Evolutionary conservation across 2,888 invertebrate species (phyloP), one percentile per base, ranked within the genome.

Genomic region (Noctuana brunneofusca): DNA sequence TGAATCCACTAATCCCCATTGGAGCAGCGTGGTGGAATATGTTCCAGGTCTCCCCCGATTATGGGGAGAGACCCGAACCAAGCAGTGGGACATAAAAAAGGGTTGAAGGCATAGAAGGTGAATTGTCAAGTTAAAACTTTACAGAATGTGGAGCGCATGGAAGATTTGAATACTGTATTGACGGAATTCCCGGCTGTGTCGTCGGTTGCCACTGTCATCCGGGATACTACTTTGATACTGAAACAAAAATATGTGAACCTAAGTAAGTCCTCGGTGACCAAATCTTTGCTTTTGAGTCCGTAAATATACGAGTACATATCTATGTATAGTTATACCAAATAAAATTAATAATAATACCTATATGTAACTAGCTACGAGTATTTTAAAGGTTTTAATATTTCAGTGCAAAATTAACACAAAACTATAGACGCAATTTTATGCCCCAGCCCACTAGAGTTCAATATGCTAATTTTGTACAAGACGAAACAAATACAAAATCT

Each of bases 121-220:
- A 30, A 38, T 38, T 38, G 3, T 14, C 38, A 41, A 16, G 8
- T 41, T 16, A 5, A 14, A 2, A 41, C 16, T n/a, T 41, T 41
- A 41, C 74, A 90, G 90, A 90, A 74, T 90, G 90, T 71, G 90
- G 90, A 3, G 70, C 76, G 8, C 86, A 90, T 66, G 90, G 90
- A 6, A 81, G 79, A 66, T 90, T 90, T 64, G 89, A 90, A 72
- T 90, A 90, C 66, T 90, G 90, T 69, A 79, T 89, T 55, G 87
- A 89, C 55, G 85, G 78, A 35, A 74, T 82, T 54, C 83, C 86
- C 1, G 89, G 84, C n/a, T 90, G 90, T 70, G 79, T 90, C n/a
- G 68, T 89, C 22, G 90, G 90, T 24, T 90, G 90, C 66, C 87
- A 90, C 67, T 90, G 90, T 64, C 86, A 89, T 57, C 90, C 90